phyloP scores from a whole-genome alignment of 2,888 invertebrate genomes.

The Thereva nobilitata region DNA sequence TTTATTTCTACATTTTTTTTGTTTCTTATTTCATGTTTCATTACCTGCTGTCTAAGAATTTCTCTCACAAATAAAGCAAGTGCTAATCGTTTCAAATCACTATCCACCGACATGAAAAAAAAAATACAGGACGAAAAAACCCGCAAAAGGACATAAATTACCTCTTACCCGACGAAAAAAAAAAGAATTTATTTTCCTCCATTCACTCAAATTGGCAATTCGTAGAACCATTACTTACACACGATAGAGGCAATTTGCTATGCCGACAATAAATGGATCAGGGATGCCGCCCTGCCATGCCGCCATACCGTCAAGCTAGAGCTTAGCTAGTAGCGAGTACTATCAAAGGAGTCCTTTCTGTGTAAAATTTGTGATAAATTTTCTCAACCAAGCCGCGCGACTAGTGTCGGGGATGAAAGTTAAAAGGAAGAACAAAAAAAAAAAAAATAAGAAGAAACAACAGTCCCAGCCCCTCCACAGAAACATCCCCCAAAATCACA shows the following conservation, averaged over 20 bases:
- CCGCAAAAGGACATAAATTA: constrained; percentile 23
- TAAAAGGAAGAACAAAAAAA: not conserved
- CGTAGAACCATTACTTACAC: constrained; percentile 33
- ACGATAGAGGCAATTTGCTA: constrained; percentile 32
- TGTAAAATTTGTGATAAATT: constrained; percentile 27
- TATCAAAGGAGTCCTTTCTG: not conserved
- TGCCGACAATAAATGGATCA: constrained; percentile 25
- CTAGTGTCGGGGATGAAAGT: constrained; percentile 7
- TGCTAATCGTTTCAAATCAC: constrained; percentile 25
- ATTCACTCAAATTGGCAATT: constrained; percentile 41
- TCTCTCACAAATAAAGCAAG: constrained; percentile 2
- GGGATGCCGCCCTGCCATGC: constrained; percentile 12
- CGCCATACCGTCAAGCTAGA: not conserved
- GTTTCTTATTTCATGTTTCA: too few species aligned
- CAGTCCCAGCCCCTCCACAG: not conserved
- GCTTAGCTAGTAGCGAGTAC: too few species aligned
- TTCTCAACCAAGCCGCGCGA: constrained; percentile 7
- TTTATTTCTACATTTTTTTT: too few species aligned
- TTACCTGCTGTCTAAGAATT: too few species aligned
- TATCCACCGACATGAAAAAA: constrained; percentile 3
- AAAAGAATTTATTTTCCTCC: constrained; percentile 37
- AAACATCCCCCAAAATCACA: constrained; percentile 9
- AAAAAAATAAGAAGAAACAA: constrained; percentile 16
- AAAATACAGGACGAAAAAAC: not conserved
- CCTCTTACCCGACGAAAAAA: not conserved